Conservation (phyloP, 2,797 vertebrate species). For the Brotula barbata region DNA sequence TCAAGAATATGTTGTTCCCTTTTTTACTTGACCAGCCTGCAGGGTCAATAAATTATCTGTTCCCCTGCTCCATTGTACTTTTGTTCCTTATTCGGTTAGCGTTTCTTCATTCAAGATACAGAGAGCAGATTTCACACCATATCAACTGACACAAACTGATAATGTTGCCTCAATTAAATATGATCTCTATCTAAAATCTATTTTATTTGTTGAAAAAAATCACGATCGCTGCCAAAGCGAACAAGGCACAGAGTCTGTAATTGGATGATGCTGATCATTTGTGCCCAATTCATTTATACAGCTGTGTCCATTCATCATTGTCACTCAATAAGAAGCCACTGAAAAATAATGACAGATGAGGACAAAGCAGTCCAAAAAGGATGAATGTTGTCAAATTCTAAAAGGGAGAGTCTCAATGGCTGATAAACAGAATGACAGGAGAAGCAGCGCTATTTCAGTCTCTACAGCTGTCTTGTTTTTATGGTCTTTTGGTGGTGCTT, state of each 20-base stretch:
- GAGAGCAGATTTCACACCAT: not conserved
- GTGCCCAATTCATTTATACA: not conserved
- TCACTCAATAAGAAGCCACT: not conserved
- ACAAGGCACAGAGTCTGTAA: not conserved
- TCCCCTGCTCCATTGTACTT: not conserved
- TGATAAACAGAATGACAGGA: slow-evolving; percentile 62
- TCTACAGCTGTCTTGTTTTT: slow-evolving; percentile 75
- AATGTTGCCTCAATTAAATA: not conserved
- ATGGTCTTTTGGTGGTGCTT: slow-evolving; percentile 63
- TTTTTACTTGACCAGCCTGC: slow-evolving; percentile 1
- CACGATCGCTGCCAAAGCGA: not conserved
- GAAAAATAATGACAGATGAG: slow-evolving; percentile 2
- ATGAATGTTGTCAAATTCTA: slow-evolving; percentile 45
- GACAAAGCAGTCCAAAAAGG: slow-evolving; percentile 27
- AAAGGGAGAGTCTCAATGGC: slow-evolving; percentile 47
- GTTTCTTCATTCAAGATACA: slow-evolving; percentile 1
- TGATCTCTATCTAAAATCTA: not conserved
- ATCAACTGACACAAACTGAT: not conserved
- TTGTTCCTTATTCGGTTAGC: not conserved
- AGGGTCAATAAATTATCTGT: slow-evolving; percentile 43
- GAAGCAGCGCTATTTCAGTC: slow-evolving; percentile 71
- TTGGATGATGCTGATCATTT: slow-evolving; percentile 15
- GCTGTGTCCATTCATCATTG: slow-evolving; percentile 1
- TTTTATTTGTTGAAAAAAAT: no score
- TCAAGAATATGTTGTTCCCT: not conserved